A percentile compares a stretch with the other conserved stretches of the same genome.
Evolutionary conservation across 1,140 invertebrate genomes (phyloP).

Genomic region (Bombus breviceps): DNA sequence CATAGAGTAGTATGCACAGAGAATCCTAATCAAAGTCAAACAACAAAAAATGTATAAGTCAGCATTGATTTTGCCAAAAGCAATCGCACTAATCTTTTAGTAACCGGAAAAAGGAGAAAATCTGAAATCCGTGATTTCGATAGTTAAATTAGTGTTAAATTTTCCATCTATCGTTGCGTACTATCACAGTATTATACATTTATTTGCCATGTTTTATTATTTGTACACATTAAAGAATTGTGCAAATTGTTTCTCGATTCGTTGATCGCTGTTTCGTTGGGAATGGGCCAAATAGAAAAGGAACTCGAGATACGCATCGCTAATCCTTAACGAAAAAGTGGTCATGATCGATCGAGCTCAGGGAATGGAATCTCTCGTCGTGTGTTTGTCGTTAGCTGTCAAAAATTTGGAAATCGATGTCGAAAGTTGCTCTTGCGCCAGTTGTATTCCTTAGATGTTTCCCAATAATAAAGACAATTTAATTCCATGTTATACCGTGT

Average conservation of each 20-base stretch:
- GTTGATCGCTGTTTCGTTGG: not conserved
- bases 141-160: no score
- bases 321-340: conserved; percentile 29
- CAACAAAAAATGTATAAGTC: no score
- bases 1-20: not conserved
- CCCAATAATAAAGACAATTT: conserved; percentile 5
- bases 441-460: not conserved
- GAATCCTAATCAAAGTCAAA: no score
- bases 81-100: no score
- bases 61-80: no score
- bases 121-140: no score
- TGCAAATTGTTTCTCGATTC: not conserved
- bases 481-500: not conserved
- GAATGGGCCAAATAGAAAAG: not conserved
- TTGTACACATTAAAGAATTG: not conserved
- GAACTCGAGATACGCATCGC: conserved; percentile 14
- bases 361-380: conserved; percentile 3
- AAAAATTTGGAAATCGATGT: conserved; percentile 43
- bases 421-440: conserved; percentile 8
- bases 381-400: not conserved
- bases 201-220: not conserved
- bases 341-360: conserved; percentile 53
- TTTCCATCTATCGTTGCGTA: no score
- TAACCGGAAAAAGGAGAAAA: no score
- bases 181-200: no score